These are phyloP conservation scores for chimpanzee (Pan troglodytes) DNA, from an alignment of 2,113 vertebrate genomes.

Conservation along the genomic window NHGRI_mPanTro3-v2.1_pri NC_072398.2:71453501-71454000, in stretches of 20 bases:
- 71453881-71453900: neutral
- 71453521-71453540: too few species aligned
- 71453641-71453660: too few species aligned
- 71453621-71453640: too few species aligned
- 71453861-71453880: neutral
- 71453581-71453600: too few species aligned
- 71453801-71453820: neutral
- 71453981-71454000: neutral
- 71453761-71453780: neutral
- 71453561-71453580: too few species aligned
- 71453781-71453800: neutral
- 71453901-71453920: neutral
- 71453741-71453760: neutral
- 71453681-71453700: neutral
- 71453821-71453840: neutral
- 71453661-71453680: too few species aligned
- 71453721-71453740: neutral
- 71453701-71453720: neutral
- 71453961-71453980: constrained; percentile 15
- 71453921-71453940: neutral
- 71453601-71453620: too few species aligned
- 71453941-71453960: neutral
- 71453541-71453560: too few species aligned
- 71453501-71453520: too few species aligned
- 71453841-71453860: neutral